Base-by-base conservation (phyloP, 1,140 invertebrate species). In the Coboldia fuscipes region DNA sequence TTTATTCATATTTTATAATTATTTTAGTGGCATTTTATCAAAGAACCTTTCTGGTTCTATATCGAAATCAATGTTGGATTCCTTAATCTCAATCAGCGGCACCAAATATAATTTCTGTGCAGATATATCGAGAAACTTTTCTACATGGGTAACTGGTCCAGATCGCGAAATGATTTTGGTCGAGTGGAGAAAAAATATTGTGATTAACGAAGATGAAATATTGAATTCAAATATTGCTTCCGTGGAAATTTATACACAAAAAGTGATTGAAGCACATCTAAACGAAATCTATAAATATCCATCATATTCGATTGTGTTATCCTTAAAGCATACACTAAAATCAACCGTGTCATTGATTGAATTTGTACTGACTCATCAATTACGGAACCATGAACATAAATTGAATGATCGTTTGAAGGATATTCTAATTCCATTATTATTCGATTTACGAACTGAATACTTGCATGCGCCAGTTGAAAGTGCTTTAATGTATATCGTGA, bases 391-490 rank as follows among this genome's bases (percentile, higher is more conserved):
- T 1, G 40, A 43, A 17, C 17, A 19, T 1, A 26, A 35, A 18
- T 29, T 49, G 10, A 41, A 47, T 32, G 8, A 35, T 10, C 42
- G 44, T 23, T 27, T 55, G 5, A 51, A 54, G 35, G 61, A 68
- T 29, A 59, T 80, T 17, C 48, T 85, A 5, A 66, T 79, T 27
- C 67, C 76, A 1, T 56, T 83, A n/a, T 69, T 74, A 17, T 61
- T 82, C 45, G 80, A 84, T 49, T 61, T 67, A 14, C 65, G 76
- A 8, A 78, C 72, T 7, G 75, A 80, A 44, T 78, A 72, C 45
- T 47, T 82, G n/a, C 65, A 71, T 36, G 72, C n/a, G n/a, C n/a
- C n/a, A n/a, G n/a, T n/a, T n/a, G n/a, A n/a, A n/a, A n/a, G n/a
- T n/a, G n/a, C n/a, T n/a, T n/a, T n/a, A n/a, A n/a, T n/a, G n/a